Conservation (phyloP, 2,113 vertebrate species). For the human (Homo sapiens) region GRCh38 chr2:33770501-33771000, state of each 20-base stretch:
- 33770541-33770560: background rate
- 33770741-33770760: background rate
- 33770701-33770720: background rate
- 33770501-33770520: background rate
- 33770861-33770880: background rate
- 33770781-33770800: background rate
- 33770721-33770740: background rate
- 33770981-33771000: no score
- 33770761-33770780: background rate
- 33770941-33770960: no score
- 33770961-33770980: no score
- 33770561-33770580: background rate
- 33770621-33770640: background rate
- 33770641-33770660: background rate
- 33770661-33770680: background rate
- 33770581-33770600: background rate
- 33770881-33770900: background rate
- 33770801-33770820: background rate
- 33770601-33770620: background rate
- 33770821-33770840: background rate
- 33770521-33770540: background rate
- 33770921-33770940: no score
- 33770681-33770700: background rate
- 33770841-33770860: conserved; percentile 1
- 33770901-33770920: background rate